These are phyloP conservation scores for Paralichthys olivaceus DNA, from an alignment of 2,113 vertebrate genomes.

Conservation along the genomic window DNA sequence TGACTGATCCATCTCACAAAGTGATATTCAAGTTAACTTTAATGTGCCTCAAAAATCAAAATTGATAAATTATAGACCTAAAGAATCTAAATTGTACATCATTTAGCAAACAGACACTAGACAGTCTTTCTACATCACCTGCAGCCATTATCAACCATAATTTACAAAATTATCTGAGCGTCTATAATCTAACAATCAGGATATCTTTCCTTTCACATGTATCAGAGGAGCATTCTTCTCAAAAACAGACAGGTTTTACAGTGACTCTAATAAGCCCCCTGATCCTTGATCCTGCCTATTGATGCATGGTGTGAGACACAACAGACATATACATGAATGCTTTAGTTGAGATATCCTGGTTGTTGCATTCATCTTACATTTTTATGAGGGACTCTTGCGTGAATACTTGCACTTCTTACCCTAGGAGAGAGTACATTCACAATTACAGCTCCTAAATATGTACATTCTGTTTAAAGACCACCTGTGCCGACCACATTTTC, in stretches of 20 bases:
- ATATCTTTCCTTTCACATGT: slow-evolving; percentile 16
- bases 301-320: not conserved
- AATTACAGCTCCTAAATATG: slow-evolving; percentile 35
- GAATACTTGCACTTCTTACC: slow-evolving; percentile 13
- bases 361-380: not conserved
- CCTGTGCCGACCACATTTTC: slow-evolving; percentile 52
- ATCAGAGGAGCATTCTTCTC: not conserved
- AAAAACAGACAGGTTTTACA: not conserved
- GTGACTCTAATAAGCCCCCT: not conserved
- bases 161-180: slow-evolving; percentile 30
- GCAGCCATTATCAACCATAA: slow-evolving; percentile 39
- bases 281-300: not conserved
- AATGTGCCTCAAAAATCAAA: slow-evolving; percentile 21
- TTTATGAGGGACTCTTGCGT: not conserved
- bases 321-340: not conserved
- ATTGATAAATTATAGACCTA: slow-evolving; percentile 23
- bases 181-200: slow-evolving; percentile 25
- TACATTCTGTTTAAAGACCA: slow-evolving; percentile 30
- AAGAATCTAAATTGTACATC: slow-evolving; percentile 26
- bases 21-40: no score
- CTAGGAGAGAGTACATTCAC: slow-evolving; percentile 15
- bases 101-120: slow-evolving; percentile 36
- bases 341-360: not conserved
- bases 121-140: slow-evolving; percentile 34
- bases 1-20: slow-evolving; percentile 6